A percentile compares a stretch with the other conserved stretches of the same genome.
Evolutionary conservation across 2,113 vertebrate species (phyloP).

Genomic region (Pseudonaja textilis): DNA sequence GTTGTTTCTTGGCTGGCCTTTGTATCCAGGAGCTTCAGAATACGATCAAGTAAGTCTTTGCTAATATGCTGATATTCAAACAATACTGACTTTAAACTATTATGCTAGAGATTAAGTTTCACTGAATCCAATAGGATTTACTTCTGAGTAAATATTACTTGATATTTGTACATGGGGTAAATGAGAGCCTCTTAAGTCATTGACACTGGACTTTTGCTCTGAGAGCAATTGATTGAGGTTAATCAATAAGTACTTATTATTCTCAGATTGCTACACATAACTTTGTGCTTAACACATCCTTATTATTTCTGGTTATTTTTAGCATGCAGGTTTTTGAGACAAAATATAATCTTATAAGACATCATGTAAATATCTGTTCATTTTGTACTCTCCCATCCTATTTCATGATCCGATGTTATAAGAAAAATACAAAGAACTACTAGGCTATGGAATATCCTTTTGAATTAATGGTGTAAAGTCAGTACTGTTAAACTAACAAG

Average conservation of each 20-base stretch:
- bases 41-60: conserved; percentile 87
- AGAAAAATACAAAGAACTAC: not conserved
- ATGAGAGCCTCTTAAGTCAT: not conserved
- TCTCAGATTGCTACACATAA: not conserved
- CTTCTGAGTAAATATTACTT: not conserved
- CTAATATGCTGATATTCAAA: not conserved
- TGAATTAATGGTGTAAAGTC: not conserved
- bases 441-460: not conserved
- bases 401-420: not conserved
- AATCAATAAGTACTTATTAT: not conserved
- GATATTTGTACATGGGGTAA: not conserved
- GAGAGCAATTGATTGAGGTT: not conserved
- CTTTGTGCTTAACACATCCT: not conserved
- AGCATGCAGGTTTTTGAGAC: not conserved
- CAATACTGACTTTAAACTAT: not conserved
- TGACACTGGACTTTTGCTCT: not conserved
- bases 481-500: not conserved
- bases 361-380: not conserved
- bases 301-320: not conserved
- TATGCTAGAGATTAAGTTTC: not conserved
- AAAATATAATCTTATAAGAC: not conserved
- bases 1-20: conserved; percentile 95
- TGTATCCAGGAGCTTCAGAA: conserved; percentile 96
- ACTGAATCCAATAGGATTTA: not conserved
- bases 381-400: not conserved